A percentile compares a stretch with the other conserved stretches of the same genome.
These are phyloP conservation scores for Phalera bucephala DNA, from an alignment of 2,888 invertebrate species.

Conservation along the genomic window DNA sequence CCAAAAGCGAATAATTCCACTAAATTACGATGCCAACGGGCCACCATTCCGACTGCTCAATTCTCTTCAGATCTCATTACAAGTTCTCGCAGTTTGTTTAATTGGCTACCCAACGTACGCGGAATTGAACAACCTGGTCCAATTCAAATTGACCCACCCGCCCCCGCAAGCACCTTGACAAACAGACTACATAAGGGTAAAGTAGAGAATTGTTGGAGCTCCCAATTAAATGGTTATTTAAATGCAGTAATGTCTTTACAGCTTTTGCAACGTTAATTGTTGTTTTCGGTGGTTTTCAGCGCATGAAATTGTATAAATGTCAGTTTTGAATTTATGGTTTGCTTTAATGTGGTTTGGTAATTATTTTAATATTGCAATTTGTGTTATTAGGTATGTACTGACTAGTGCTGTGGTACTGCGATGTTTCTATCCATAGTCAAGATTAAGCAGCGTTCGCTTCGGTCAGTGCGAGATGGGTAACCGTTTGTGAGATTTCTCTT, in stretches of 20 bases:
- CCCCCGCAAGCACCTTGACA: constrained; percentile 6
- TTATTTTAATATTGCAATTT: constrained; percentile 10
- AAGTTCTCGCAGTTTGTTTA: constrained; percentile 50
- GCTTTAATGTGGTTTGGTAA: constrained; percentile 16
- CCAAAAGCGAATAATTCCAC: too few relatives aligned
- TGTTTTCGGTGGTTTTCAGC: constrained; percentile 40
- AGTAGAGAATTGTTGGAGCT: constrained; percentile 15
- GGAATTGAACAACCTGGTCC: constrained; percentile 32
- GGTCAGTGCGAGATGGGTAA: too few relatives aligned
- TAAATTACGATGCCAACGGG: constrained; percentile 4
- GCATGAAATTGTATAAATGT: constrained; percentile 34
- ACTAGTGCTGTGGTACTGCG: too few relatives aligned
- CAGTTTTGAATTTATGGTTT: constrained; percentile 25
- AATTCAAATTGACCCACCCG: constrained; percentile 26
- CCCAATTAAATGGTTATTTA: constrained; percentile 34
- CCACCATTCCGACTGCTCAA: constrained; percentile 28
- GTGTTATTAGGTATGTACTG: too few relatives aligned
- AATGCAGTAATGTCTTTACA: constrained; percentile 39
- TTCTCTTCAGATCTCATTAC: constrained; percentile 51
- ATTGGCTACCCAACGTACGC: constrained; percentile 44
- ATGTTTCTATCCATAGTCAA: too few relatives aligned
- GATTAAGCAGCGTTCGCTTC: too few relatives aligned
- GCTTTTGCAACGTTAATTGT: constrained; percentile 36
- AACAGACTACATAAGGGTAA: constrained; percentile 7
- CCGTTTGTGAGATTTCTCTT: too few relatives aligned